Conservation (phyloP, 2,113 vertebrate genomes). For the Nematolebias whitei region DNA sequence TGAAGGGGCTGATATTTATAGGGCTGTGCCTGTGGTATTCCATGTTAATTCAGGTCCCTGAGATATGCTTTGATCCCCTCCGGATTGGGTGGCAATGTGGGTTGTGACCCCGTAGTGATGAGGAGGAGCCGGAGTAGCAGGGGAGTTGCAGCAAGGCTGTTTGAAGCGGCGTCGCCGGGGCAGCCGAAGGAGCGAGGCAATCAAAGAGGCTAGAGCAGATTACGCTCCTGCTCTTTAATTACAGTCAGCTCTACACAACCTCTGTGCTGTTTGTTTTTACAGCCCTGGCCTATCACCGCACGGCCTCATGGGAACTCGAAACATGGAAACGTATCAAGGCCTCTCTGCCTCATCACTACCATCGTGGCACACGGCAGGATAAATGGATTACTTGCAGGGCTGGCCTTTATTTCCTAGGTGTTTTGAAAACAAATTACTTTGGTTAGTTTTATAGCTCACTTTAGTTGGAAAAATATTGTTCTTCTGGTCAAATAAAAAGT, state of each 20-base stretch:
- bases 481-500: slow-evolving; percentile 23
- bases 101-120: slow-evolving; percentile 69
- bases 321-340: slow-evolving; percentile 75
- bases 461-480: slow-evolving; percentile 10
- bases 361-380: slow-evolving; percentile 52
- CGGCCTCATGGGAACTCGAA: slow-evolving; percentile 67
- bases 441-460: slow-evolving; percentile 11
- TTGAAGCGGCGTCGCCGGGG: slow-evolving; percentile 68
- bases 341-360: slow-evolving; percentile 42
- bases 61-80: slow-evolving; percentile 89
- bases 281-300: slow-evolving; percentile 70
- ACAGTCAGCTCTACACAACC: slow-evolving; percentile 72
- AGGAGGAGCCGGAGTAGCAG: slow-evolving; percentile 63
- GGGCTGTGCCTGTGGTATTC: slow-evolving; percentile 88
- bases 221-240: slow-evolving; percentile 76
- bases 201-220: slow-evolving; percentile 77
- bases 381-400: slow-evolving; percentile 43
- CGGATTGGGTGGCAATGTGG: slow-evolving; percentile 83
- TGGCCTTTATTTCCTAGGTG: slow-evolving; percentile 51
- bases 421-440: slow-evolving; percentile 21
- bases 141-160: slow-evolving; percentile 66
- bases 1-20: slow-evolving; percentile 90
- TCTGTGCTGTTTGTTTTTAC: slow-evolving; percentile 77
- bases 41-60: slow-evolving; percentile 89
- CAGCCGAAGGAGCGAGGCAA: slow-evolving; percentile 71